A percentile compares a stretch with the other conserved stretches of the same genome.
These are phyloP conservation scores for Lasiurus borealis DNA, from an alignment of 2,113 vertebrate species.

Conservation along the genomic window DNA sequence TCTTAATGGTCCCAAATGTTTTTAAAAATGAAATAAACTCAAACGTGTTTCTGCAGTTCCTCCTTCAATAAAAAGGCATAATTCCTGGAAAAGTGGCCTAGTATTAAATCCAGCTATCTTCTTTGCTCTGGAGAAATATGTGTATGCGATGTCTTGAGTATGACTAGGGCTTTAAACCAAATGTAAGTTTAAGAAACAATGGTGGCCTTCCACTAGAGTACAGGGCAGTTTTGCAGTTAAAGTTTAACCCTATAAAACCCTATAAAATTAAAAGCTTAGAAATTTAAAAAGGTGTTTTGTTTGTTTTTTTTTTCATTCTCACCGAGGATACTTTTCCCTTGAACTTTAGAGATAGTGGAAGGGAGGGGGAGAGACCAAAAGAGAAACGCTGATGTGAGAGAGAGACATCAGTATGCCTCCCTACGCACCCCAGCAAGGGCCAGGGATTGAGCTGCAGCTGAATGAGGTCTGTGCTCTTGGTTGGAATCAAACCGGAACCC, in stretches of 20 bases:
- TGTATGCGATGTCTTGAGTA: background rate
- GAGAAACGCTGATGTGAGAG: background rate
- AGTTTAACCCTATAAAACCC: background rate
- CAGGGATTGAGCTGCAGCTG: background rate
- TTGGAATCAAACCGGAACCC: background rate
- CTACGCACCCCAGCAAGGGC: too few species aligned
- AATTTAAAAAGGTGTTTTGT: too few species aligned
- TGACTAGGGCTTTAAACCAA: background rate
- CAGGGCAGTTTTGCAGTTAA: background rate
- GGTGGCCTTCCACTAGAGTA: background rate
- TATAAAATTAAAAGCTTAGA: background rate
- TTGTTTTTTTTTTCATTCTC: background rate
- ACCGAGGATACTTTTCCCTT: background rate
- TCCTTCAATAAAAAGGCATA: background rate
- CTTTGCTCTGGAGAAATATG: background rate
- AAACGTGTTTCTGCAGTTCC: background rate
- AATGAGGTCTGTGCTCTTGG: background rate
- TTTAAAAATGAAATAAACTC: background rate
- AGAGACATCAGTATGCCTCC: background rate
- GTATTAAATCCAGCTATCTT: background rate
- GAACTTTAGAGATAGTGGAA: background rate
- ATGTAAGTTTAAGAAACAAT: background rate
- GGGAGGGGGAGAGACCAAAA: background rate
- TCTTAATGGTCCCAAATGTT: background rate
- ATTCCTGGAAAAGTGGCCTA: conserved; percentile 21